These are phyloP conservation scores for Sympetrum striolatum DNA, from an alignment of 2,888 invertebrate genomes.

Conservation along the genomic window DNA sequence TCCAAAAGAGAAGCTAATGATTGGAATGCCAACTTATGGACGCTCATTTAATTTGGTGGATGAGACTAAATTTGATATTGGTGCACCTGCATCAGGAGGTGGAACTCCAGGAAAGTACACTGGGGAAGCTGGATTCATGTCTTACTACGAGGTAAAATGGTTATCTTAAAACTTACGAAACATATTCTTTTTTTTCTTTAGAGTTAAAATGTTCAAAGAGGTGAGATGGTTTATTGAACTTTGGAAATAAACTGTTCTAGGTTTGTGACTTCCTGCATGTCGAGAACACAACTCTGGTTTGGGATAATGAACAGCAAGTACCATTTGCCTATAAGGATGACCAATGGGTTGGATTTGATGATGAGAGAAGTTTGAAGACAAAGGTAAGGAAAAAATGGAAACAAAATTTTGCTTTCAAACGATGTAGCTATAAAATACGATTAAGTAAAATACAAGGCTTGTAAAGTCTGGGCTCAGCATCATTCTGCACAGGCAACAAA, in stretches of 20 bases:
- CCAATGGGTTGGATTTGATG: conserved; percentile 96
- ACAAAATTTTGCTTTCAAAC: too few relatives aligned
- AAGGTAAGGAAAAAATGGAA: conserved; percentile 71
- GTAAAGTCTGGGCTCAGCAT: too few relatives aligned
- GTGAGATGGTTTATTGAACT: too few relatives aligned
- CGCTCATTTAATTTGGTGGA: conserved; percentile 88
- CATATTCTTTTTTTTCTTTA: neutral
- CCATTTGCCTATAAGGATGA: conserved; percentile 91
- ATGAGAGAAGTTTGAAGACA: conserved; percentile 87
- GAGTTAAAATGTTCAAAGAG: neutral
- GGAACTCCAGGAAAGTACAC: conserved; percentile 87
- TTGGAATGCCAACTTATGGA: conserved; percentile 95
- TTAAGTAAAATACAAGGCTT: too few relatives aligned
- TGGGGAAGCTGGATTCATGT: conserved; percentile 91
- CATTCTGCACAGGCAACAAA: neutral
- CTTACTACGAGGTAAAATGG: conserved; percentile 81
- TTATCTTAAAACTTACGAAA: conserved; percentile 20
- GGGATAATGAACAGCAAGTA: conserved; percentile 95
- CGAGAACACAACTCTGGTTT: conserved; percentile 89
- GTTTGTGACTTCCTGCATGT: conserved; percentile 89
- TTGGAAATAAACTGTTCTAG: conserved; percentile 54
- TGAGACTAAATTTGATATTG: conserved; percentile 88
- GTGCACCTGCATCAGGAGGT: conserved; percentile 88
- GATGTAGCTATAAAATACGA: too few relatives aligned
- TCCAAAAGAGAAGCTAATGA: conserved; percentile 91